Percentiles rank a stretch among this genome's conserved stretches.
Evolutionary conservation across 1,140 invertebrate genomes (phyloP).

Genomic region (Helicoverpa armigera): DNA sequence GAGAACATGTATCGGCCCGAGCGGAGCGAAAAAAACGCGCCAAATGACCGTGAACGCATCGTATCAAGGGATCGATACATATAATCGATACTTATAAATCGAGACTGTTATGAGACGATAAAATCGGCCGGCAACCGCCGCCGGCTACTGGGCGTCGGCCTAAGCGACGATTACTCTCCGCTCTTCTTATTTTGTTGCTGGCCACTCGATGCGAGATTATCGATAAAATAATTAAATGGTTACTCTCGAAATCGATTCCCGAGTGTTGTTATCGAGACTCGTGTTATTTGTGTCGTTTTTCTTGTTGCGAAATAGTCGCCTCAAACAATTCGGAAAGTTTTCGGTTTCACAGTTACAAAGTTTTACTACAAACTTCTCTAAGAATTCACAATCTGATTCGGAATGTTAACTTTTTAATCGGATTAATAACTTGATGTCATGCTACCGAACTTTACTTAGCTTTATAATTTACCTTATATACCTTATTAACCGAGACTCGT

Average conservation of each 20-base stretch:
- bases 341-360: constrained; percentile 31
- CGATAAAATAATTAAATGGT: constrained; percentile 87
- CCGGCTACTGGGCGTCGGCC: constrained; percentile 82
- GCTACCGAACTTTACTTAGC: constrained; percentile 7
- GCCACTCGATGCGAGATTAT: constrained; percentile 81
- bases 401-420: constrained; percentile 47
- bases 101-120: constrained; percentile 83
- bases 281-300: constrained; percentile 80
- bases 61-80: constrained; percentile 79
- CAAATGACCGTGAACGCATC: constrained; percentile 74
- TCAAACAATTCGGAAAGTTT: constrained; percentile 23
- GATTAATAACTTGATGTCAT: constrained; percentile 40
- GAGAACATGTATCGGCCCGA: constrained; percentile 56
- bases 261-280: constrained; percentile 83
- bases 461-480: not conserved
- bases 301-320: constrained; percentile 59
- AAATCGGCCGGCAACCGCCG: constrained; percentile 78
- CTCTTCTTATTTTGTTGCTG: constrained; percentile 77
- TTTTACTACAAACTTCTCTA: constrained; percentile 15
- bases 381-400: constrained; percentile 41
- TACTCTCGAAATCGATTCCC: constrained; percentile 85
- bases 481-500: not conserved
- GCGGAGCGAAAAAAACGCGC: constrained; percentile 62
- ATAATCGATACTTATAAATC: constrained; percentile 86
- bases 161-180: constrained; percentile 82